Evolutionary conservation across 2,888 invertebrate species (phyloP).

Genomic region (Patella depressa): DNA sequence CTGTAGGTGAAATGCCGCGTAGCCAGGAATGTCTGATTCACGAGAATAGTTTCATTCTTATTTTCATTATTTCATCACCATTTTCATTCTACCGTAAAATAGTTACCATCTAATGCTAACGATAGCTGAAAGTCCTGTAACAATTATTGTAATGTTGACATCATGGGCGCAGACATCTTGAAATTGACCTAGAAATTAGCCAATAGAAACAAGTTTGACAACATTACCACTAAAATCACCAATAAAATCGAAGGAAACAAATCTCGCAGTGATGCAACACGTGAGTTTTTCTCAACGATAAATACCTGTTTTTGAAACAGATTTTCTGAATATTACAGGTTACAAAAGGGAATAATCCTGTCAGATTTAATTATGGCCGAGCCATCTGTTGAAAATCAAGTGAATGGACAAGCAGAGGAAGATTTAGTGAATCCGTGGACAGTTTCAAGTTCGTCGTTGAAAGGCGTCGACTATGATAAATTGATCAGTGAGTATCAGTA

Average conservation of each 20-base stretch:
- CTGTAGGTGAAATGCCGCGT: too few species aligned
- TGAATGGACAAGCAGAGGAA: conserved; percentile 71
- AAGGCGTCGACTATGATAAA: conserved; percentile 98
- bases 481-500: conserved; percentile 87
- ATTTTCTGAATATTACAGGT: too few species aligned
- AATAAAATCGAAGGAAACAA: neutral
- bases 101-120: too few species aligned
- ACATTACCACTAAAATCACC: neutral
- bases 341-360: too few species aligned
- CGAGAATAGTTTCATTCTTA: too few species aligned
- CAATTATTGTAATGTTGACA: neutral
- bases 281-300: too few species aligned
- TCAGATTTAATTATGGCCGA: neutral
- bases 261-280: neutral
- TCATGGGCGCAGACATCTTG: conserved; percentile 6
- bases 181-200: neutral
- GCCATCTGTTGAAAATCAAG: neutral
- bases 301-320: too few species aligned
- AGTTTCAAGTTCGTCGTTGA: conserved; percentile 87
- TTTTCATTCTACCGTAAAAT: too few species aligned
- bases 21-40: too few species aligned
- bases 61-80: too few species aligned
- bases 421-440: conserved; percentile 98
- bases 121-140: too few species aligned
- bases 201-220: neutral